Conservation (phyloP, 2,797 vertebrate species). For the Phoeniculus purpureus region DNA sequence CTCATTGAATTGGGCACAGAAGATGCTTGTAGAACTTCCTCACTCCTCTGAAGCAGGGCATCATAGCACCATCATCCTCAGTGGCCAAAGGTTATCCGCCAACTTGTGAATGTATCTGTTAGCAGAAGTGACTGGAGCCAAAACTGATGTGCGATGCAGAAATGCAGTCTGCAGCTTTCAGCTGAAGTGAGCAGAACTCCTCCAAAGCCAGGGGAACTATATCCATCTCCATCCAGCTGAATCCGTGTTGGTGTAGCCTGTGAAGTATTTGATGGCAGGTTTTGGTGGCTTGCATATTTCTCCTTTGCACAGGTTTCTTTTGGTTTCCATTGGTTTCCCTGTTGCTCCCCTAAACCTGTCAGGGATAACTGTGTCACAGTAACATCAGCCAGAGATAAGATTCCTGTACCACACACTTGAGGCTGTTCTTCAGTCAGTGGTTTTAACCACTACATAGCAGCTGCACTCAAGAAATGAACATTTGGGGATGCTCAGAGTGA, state of each 20-base stretch:
- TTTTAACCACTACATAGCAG: not conserved
- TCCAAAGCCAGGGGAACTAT: not conserved
- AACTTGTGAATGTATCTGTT: not conserved
- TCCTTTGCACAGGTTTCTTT: not conserved
- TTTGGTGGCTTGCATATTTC: not conserved
- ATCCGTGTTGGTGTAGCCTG: not conserved
- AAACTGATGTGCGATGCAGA: accelerated
- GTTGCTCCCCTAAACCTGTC: not conserved
- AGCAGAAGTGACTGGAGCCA: not conserved
- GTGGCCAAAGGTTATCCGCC: not conserved
- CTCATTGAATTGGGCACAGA: not conserved
- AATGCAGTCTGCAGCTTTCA: not conserved
- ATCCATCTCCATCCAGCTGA: not conserved
- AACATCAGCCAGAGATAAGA: not conserved
- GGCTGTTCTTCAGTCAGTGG: not conserved
- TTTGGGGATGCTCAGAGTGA: not conserved
- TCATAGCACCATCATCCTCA: not conserved
- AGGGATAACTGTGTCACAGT: not conserved
- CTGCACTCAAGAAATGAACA: conserved; percentile 11
- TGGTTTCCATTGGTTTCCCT: not conserved
- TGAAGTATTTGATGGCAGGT: not conserved
- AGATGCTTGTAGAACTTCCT: not conserved
- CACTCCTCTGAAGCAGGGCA: not conserved
- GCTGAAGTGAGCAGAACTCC: not conserved
- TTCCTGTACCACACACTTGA: not conserved